Percentiles rank a stretch among this genome's conserved stretches.
Evolutionary conservation across 1,140 invertebrate species (phyloP).

Genomic region (Samia ricini): DNA sequence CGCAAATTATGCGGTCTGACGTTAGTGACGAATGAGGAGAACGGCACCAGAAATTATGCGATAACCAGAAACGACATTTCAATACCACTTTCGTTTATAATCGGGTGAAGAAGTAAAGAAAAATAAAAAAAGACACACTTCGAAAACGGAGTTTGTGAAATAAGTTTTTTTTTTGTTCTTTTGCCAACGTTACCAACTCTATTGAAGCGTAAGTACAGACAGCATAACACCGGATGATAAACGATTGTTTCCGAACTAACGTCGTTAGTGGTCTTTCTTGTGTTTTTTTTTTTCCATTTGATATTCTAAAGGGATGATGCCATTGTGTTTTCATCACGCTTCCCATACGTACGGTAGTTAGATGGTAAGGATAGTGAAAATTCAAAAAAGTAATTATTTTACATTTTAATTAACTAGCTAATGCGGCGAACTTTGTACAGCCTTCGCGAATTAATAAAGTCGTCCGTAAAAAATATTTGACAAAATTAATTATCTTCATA

Average conservation of each 20-base stretch:
- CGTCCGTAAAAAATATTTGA: too few species aligned
- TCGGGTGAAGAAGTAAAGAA: too few species aligned
- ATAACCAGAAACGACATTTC: too few species aligned
- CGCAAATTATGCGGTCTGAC: too few species aligned
- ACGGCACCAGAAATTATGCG: too few species aligned
- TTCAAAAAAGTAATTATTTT: too few species aligned
- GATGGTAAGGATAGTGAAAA: not conserved
- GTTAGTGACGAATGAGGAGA: too few species aligned
- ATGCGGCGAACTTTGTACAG: too few species aligned
- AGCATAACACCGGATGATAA: constrained; percentile 54
- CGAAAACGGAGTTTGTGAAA: not conserved
- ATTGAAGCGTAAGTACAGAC: constrained; percentile 46
- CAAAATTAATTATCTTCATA: too few species aligned
- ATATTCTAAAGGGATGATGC: not conserved
- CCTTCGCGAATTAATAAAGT: too few species aligned
- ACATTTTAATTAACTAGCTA: too few species aligned
- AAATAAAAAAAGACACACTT: not conserved
- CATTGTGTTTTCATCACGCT: not conserved
- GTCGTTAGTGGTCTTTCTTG: constrained; percentile 49
- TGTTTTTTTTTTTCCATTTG: constrained; percentile 14
- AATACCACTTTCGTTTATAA: too few species aligned
- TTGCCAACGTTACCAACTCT: constrained; percentile 45
- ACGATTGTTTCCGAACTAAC: constrained; percentile 59
- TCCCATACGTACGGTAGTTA: not conserved
- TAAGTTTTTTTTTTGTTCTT: constrained; percentile 17